Conservation (phyloP, 2,113 vertebrate genomes). For the Hoplias malabaricus region DNA sequence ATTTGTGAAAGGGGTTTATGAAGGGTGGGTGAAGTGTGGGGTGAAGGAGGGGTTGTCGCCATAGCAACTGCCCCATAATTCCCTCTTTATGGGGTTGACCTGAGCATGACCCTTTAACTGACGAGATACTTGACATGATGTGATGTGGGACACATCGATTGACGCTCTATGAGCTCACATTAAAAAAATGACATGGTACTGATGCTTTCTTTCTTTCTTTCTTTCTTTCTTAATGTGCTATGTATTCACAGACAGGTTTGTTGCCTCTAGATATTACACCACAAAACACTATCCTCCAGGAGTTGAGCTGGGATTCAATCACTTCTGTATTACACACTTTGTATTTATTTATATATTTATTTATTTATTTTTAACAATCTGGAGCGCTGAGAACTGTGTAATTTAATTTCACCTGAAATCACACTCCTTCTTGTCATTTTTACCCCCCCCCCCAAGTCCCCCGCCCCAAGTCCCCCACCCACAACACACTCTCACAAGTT, state of each 20-base stretch:
- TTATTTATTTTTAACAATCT: conserved; percentile 18
- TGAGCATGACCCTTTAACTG: conserved; percentile 19
- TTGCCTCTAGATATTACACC: conserved; percentile 13
- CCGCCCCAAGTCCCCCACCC: no score
- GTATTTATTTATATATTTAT: neutral
- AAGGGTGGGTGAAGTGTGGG: neutral
- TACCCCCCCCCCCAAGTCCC: neutral
- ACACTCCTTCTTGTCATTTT: neutral
- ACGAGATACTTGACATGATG: neutral
- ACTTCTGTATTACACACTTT: neutral
- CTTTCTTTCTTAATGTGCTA: neutral
- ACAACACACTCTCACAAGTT: no score
- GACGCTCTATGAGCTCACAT: neutral
- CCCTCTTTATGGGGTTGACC: conserved; percentile 32
- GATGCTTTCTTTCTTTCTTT: neutral
- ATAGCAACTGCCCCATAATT: conserved; percentile 31
- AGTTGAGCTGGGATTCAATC: conserved; percentile 1
- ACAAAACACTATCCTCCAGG: conserved; percentile 20
- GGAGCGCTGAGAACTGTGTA: conserved; percentile 23
- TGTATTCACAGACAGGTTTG: neutral
- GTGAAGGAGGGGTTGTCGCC: no score
- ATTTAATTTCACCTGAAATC: conserved; percentile 40
- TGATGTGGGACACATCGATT: neutral
- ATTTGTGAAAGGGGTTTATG: conserved; percentile 14
- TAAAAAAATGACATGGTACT: neutral